Conservation (phyloP, 2,888 invertebrate genomes). For the Drepana falcataria region DNA sequence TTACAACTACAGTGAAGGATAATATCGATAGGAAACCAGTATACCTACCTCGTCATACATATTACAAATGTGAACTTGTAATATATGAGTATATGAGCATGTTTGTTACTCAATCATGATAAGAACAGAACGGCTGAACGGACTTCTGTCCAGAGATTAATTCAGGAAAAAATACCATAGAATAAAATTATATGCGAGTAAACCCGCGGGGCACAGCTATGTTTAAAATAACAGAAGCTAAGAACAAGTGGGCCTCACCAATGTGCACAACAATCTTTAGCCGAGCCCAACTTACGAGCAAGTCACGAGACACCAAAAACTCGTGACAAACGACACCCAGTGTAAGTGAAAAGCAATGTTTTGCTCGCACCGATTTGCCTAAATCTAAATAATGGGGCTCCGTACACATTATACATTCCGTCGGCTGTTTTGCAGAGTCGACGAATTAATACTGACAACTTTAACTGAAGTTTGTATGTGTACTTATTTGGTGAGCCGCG, state of each 20-base stretch:
- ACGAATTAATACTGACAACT: conserved; percentile 43
- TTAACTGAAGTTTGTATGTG: conserved; percentile 17
- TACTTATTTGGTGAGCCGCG: neutral
- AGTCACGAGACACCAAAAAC: conserved; percentile 49
- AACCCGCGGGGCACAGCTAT: too few relatives aligned
- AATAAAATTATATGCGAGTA: too few relatives aligned
- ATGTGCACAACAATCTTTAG: neutral
- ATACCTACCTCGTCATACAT: too few relatives aligned
- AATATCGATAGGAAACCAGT: too few relatives aligned
- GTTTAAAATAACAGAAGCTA: too few relatives aligned
- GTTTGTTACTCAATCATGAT: too few relatives aligned
- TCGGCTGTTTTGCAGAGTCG: conserved; percentile 50
- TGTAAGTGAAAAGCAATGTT: conserved; percentile 73
- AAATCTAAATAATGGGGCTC: conserved; percentile 73
- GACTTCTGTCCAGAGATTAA: too few relatives aligned
- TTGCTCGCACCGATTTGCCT: conserved; percentile 65
- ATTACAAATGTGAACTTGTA: too few relatives aligned
- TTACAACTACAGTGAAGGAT: too few relatives aligned
- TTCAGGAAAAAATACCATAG: too few relatives aligned
- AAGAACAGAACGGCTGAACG: too few relatives aligned
- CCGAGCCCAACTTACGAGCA: conserved; percentile 14
- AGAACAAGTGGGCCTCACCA: neutral
- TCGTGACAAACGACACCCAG: conserved; percentile 57
- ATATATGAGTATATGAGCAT: too few relatives aligned
- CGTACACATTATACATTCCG: conserved; percentile 62